These are phyloP conservation scores for Dorcus hopei DNA, from an alignment of 2,888 invertebrate genomes.

Conservation along the genomic window DNA sequence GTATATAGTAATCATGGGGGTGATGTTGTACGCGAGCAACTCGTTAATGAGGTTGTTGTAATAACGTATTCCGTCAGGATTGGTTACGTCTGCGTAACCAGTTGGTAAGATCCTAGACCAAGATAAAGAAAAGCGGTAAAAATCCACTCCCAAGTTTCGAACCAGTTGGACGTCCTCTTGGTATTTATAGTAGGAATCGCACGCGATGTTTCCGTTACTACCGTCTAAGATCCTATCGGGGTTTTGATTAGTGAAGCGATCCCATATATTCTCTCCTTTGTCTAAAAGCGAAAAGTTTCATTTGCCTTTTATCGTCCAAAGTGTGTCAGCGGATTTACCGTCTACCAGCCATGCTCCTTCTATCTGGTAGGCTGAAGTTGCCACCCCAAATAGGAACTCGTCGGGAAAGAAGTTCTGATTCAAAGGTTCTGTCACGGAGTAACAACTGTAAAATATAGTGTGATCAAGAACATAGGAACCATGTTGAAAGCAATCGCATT, in stretches of 20 bases:
- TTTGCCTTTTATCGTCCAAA: not conserved
- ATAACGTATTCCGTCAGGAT: conserved; percentile 59
- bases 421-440: not conserved
- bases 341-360: not conserved
- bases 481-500: no score
- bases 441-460: no score
- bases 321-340: not conserved
- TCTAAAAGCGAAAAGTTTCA: conserved; percentile 4
- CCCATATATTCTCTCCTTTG: conserved; percentile 68
- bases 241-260: conserved; percentile 56
- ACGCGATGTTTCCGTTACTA: conserved; percentile 60
- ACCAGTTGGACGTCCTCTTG: conserved; percentile 59
- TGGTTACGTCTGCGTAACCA: conserved; percentile 54
- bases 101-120: conserved; percentile 68
- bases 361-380: not conserved
- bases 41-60: conserved; percentile 60
- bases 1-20: conserved; percentile 54
- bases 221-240: conserved; percentile 54
- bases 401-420: not conserved
- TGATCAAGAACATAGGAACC: no score
- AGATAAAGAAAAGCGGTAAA: conserved; percentile 59
- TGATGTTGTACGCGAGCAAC: conserved; percentile 53
- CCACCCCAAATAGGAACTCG: not conserved
- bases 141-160: conserved; percentile 56
- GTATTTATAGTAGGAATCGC: conserved; percentile 64